Percentiles rank a stretch among this genome's conserved stretches.
Conservation (phyloP, 2,888 invertebrate species). For the Hydrotaea diabolus region DNA sequence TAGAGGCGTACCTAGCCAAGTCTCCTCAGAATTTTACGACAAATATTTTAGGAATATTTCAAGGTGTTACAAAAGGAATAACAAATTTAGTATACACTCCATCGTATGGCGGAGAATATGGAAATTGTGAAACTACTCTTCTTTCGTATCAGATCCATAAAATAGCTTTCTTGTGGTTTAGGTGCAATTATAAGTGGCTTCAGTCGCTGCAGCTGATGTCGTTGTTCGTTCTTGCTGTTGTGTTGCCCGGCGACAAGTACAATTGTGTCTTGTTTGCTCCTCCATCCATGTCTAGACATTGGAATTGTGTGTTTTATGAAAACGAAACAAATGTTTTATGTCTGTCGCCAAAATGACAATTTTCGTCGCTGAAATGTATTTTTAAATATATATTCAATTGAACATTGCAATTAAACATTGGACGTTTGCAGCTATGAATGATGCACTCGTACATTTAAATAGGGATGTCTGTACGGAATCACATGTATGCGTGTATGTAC, state of each 20-base stretch:
- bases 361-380: slow-evolving; percentile 24
- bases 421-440: neutral
- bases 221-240: neutral
- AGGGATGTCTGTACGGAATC: neutral
- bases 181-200: neutral
- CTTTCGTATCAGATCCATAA: neutral
- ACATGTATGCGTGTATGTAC: no score
- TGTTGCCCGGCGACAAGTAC: neutral
- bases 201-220: neutral
- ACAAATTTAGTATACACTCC: no score
- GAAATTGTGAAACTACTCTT: neutral
- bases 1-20: no score
- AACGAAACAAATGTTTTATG: slow-evolving; percentile 46
- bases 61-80: no score
- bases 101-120: no score
- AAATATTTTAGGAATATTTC: no score
- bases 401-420: slow-evolving; percentile 9
- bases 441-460: neutral
- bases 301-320: slow-evolving; percentile 17
- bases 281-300: slow-evolving; percentile 11
- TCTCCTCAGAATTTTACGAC: no score
- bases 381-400: slow-evolving; percentile 21
- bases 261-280: neutral
- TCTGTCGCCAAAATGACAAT: slow-evolving; percentile 62
- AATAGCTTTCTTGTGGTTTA: slow-evolving; percentile 3